phyloP scores from a whole-genome alignment of 2,797 vertebrate genomes.

The Ambastaia sidthimunki region DNA sequence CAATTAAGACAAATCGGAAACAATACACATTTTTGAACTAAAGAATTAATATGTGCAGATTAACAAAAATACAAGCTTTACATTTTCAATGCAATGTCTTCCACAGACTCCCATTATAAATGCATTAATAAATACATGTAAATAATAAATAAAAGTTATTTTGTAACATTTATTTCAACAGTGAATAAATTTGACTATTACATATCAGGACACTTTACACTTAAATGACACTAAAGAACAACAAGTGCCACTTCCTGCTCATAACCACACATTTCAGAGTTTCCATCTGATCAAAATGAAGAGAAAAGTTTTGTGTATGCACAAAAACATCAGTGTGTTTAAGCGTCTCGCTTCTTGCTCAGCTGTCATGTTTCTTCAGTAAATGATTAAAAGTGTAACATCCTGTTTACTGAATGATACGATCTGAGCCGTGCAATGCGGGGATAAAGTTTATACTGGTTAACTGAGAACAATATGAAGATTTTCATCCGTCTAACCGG shows the following conservation, averaged over 20 bases:
- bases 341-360: background rate
- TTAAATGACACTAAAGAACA: background rate
- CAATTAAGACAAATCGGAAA: background rate
- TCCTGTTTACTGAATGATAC: slow-evolving; percentile 24
- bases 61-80: background rate
- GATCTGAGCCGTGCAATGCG: background rate
- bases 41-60: background rate
- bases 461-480: slow-evolving; percentile 8
- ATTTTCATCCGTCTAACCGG: background rate
- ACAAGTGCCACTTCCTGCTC: background rate
- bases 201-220: background rate
- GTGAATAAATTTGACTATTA: background rate
- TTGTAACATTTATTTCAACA: background rate
- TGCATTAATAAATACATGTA: background rate
- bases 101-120: background rate
- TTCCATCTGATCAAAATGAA: background rate
- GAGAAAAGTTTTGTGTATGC: background rate
- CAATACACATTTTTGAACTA: background rate
- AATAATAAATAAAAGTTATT: no score
- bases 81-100: background rate
- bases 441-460: background rate
- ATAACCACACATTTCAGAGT: background rate
- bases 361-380: slow-evolving; percentile 8
- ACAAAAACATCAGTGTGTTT: no score
- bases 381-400: slow-evolving; percentile 4